Evolutionary conservation across 2,113 vertebrate species (phyloP).

Genomic region (Rhineura floridana): DNA sequence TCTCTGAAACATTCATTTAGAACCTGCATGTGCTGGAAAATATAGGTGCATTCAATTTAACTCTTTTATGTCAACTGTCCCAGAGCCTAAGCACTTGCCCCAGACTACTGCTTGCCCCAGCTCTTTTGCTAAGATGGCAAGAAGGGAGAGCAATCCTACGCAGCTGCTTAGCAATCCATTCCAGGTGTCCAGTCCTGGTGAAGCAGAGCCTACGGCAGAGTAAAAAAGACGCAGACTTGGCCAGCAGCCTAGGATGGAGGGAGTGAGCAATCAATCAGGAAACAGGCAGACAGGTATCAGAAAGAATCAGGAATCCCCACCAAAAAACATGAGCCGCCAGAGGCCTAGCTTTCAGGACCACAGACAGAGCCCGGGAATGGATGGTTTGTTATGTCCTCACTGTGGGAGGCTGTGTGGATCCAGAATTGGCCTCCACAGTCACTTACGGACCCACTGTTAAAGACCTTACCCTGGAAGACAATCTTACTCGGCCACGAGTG

Average conservation of each 20-base stretch:
- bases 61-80: not conserved
- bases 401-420: no score
- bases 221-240: not conserved
- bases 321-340: no score
- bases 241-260: not conserved
- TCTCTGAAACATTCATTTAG: not conserved
- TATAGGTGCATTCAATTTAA: not conserved
- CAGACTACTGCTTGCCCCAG: no score
- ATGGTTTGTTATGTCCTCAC: no score
- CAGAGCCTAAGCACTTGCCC: not conserved
- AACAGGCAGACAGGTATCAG: not conserved
- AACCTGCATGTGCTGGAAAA: not conserved
- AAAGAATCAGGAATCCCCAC: not conserved
- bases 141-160: not conserved
- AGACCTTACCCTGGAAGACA: no score
- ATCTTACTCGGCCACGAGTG: no score
- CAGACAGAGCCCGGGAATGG: not conserved
- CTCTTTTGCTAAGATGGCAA: not conserved
- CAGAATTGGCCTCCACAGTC: no score
- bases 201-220: not conserved
- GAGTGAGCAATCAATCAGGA: not conserved
- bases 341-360: not conserved
- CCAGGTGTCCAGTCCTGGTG: not conserved
- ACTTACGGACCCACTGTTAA: no score
- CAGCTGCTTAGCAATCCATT: not conserved